A percentile compares a stretch with the other conserved stretches of the same genome.
These are phyloP conservation scores for Diadumene lineata DNA, from an alignment of 92 coral and sea anemone genomes.

Conservation along the genomic window DNA sequence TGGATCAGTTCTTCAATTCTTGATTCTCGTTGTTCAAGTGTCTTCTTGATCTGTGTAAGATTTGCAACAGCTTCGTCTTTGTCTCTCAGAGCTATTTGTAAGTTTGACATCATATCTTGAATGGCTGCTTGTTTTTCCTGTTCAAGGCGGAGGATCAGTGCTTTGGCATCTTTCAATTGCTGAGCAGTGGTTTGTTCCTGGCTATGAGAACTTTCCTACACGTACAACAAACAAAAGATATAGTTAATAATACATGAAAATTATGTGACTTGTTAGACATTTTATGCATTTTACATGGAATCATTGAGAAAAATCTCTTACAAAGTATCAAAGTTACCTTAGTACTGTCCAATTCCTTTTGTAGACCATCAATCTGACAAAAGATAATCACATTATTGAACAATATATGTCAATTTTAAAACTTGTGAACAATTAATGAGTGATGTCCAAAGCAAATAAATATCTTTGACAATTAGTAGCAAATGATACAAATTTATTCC, in stretches of 20 bases:
- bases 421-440: too few relatives aligned
- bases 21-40: slow-evolving; percentile 60
- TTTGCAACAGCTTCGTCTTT: slow-evolving; percentile 75
- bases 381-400: not conserved
- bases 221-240: not conserved
- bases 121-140: slow-evolving; percentile 93
- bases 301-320: not conserved
- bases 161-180: slow-evolving; percentile 83
- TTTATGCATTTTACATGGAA: not conserved
- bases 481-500: too few relatives aligned
- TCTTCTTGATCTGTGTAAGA: slow-evolving; percentile 39
- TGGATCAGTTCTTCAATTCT: slow-evolving; percentile 70
- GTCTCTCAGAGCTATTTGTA: slow-evolving; percentile 81
- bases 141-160: slow-evolving; percentile 74
- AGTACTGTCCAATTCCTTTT: slow-evolving; percentile 52
- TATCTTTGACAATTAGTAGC: too few relatives aligned
- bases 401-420: too few relatives aligned
- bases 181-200: slow-evolving; percentile 55
- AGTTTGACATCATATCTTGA: slow-evolving; percentile 96
- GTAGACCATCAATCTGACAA: slow-evolving; percentile 76
- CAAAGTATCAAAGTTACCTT: slow-evolving; percentile 47
- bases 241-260: too few relatives aligned
- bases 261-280: too few relatives aligned
- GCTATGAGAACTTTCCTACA: slow-evolving; percentile 59
- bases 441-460: too few relatives aligned